Evolutionary conservation across 2,797 vertebrate species (phyloP).

Genomic region (Anas bahamensis): DNA sequence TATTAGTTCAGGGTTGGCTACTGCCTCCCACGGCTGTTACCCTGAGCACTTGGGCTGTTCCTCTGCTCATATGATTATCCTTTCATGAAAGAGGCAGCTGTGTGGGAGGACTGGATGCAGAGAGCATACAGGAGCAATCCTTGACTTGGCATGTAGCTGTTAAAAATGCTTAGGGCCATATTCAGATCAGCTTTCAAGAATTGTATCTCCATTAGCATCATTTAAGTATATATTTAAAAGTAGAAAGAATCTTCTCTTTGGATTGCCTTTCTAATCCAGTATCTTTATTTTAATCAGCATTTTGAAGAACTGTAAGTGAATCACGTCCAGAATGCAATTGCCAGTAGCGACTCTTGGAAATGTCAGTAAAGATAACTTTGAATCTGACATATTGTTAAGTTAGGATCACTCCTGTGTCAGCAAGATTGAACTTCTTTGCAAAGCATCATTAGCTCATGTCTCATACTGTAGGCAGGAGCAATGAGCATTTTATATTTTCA

Average conservation of each 20-base stretch:
- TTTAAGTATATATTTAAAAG: not conserved
- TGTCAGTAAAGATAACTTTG: slow-evolving; percentile 39
- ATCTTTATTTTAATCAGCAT: slow-evolving; percentile 2
- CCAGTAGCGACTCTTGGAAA: slow-evolving; percentile 1
- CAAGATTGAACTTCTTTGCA: not conserved
- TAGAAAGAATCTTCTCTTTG: not conserved
- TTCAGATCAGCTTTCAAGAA: not conserved
- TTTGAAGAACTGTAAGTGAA: slow-evolving; percentile 20
- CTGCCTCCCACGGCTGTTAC: not conserved
- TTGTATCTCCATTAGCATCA: not conserved
- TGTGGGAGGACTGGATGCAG: slow-evolving; percentile 1
- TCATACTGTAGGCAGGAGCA: not conserved
- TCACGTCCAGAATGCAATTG: slow-evolving; percentile 9
- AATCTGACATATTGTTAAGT: slow-evolving; percentile 42
- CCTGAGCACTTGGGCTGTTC: not conserved
- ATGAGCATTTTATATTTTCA: not conserved
- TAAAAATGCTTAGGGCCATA: slow-evolving; percentile 10
- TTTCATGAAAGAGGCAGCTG: not conserved
- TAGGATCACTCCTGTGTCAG: slow-evolving; percentile 27
- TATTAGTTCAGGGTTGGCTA: not conserved
- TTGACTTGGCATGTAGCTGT: not conserved
- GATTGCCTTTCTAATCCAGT: not conserved
- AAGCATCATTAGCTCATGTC: slow-evolving; percentile 41
- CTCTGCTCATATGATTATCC: not conserved
- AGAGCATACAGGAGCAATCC: not conserved